These are phyloP conservation scores for Nannoperca obscura DNA, from an alignment of 2,797 vertebrate genomes.

Conservation along the genomic window DNA sequence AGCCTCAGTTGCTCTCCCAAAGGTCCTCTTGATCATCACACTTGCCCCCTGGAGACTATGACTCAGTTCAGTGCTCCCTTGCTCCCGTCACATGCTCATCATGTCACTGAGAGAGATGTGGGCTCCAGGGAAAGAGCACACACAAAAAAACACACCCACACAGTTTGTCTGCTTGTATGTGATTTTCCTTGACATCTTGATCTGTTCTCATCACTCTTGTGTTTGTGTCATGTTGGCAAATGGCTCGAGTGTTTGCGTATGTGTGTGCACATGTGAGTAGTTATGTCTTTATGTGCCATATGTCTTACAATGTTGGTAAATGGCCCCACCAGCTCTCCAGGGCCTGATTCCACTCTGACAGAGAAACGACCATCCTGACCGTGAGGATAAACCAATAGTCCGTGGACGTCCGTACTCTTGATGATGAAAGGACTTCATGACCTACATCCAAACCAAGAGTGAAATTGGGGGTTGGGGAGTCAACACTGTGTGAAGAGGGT, in stretches of 20 bases:
- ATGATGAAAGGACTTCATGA: constrained; percentile 64
- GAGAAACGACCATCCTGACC: constrained; percentile 68
- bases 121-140: constrained; percentile 20
- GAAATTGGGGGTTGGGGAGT: constrained; percentile 22
- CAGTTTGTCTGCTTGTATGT: constrained; percentile 39
- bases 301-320: constrained; percentile 67
- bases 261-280: constrained; percentile 49
- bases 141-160: constrained; percentile 15
- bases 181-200: constrained; percentile 73
- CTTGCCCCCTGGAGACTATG: constrained; percentile 56
- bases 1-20: constrained; percentile 58
- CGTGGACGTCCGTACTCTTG: constrained; percentile 55
- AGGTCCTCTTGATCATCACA: constrained; percentile 72
- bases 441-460: constrained; percentile 45
- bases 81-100: constrained; percentile 62
- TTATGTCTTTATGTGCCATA: constrained; percentile 67
- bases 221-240: constrained; percentile 54
- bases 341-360: constrained; percentile 61
- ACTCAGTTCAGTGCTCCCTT: constrained; percentile 66
- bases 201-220: constrained; percentile 64
- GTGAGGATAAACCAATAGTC: constrained; percentile 63
- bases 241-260: constrained; percentile 44
- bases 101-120: constrained; percentile 55
- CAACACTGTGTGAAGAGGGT: not conserved
- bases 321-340: constrained; percentile 47